Evolutionary conservation across 1,140 invertebrate genomes (phyloP), one percentile per base, ranked within the genome.

Genomic region (Episyrphus balteatus): DNA sequence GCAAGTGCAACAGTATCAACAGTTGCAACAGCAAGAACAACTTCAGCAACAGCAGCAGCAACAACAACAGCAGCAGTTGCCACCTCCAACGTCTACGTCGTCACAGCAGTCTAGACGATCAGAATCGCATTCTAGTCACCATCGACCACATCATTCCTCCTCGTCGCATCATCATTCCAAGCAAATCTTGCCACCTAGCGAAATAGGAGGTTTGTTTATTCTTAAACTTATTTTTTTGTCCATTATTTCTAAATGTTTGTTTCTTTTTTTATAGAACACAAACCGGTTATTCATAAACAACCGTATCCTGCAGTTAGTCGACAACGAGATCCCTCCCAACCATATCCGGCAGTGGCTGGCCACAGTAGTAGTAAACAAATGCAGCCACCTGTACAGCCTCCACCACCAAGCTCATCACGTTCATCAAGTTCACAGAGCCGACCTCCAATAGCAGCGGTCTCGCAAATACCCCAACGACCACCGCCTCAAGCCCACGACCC

Each of bases 121-220:
- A 42, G 50, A 43, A 34, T 15, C 42, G 21, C 47, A 54, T 41
- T 49, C 53, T 57, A 58, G 47, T 57, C 62, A 38, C 54, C 62
- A 51, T 51, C 58, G 39, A 50, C 56, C 51, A 54, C 52, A 51
- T 26, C 51, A 53, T 15, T 46, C 46, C n/a, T 37, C 44, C 13
- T 18, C 44, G 9, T 46, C 51, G 33, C 51, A 53, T 19, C 50
- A 55, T 56, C 63, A 63, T 55, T 59, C 61, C 58, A 48, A 62
- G 62, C 65, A 48, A 57, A 52, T 38, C 17, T 38, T 17, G 14
- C 26, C 32, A 31, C 26, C 43, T 26, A 34, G 12, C 31, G 32
- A 33, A 32, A 15, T 12, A 44, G 26, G 13, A 33, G 43, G 12
- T 14, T 38, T 17, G n/a, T 38, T 38, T 5, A 17, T 38, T 38